Percentiles rank a stretch among this genome's conserved stretches.
These are phyloP conservation scores for Amblyornis subalaris DNA, from an alignment of 2,113 vertebrate genomes.

Conservation along the genomic window DNA sequence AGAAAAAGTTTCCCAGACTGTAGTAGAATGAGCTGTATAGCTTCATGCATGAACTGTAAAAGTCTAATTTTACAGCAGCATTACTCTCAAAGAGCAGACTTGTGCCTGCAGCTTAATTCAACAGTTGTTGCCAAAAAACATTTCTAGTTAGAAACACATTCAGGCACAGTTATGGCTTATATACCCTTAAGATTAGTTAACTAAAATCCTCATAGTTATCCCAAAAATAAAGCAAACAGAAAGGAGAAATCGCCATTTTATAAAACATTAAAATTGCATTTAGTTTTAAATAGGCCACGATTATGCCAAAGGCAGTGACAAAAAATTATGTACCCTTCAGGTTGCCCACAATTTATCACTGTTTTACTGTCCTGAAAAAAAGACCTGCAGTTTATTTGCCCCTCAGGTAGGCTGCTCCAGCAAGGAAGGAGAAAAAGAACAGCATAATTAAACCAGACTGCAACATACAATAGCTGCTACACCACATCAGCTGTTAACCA, in stretches of 20 bases:
- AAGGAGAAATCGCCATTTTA: not conserved
- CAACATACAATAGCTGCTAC: not conserved
- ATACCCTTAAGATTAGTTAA: not conserved
- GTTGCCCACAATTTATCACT: not conserved
- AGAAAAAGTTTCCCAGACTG: not conserved
- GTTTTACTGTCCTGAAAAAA: not conserved
- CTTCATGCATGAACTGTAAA: not conserved
- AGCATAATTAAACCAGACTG: conserved; percentile 13
- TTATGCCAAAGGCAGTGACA: not conserved
- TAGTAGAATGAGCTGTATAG: not conserved
- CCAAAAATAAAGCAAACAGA: not conserved
- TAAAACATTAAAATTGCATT: not conserved
- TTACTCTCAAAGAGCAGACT: not conserved
- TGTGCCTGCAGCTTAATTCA: conserved; percentile 19
- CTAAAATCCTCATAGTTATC: not conserved
- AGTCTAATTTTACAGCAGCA: not conserved
- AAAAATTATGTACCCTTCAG: not conserved
- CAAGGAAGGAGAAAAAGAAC: not conserved
- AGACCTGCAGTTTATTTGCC: not conserved
- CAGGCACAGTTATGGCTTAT: not conserved
- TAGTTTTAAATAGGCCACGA: not conserved
- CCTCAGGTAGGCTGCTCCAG: not conserved
- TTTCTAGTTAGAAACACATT: not conserved
- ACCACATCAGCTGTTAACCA: not conserved
- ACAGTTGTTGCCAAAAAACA: conserved; percentile 12